Base-by-base conservation (phyloP, 2,888 invertebrate genomes). In the Schizotus pectinicornis region DNA sequence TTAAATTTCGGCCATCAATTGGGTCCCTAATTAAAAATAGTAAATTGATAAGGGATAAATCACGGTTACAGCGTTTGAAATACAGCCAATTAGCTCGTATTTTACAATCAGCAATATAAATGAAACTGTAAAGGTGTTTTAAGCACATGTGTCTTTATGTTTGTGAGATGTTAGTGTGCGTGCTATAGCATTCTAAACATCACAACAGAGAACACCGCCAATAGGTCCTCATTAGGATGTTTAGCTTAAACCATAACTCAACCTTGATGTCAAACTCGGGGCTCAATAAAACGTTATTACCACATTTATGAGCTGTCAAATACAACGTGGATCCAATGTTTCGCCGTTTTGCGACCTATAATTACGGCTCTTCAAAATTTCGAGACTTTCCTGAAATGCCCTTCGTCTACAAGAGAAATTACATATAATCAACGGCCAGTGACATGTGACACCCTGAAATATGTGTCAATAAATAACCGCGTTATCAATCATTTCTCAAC, bases 161-260 rank as follows among this genome's bases (percentile, higher is more conserved):
- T 36, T 48, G 35, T 39, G 50, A 57, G 55, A 63, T 54, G 58
- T 53, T 50, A 42, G 48, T 48, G 50, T 58, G 58, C 62, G 64
- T 64, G 61, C 58, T 59, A 56, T 55, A 60, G 61, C 59, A 63
- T 65, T 66, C 66, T 65, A 67, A 67, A 66, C 63, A 62, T 56
- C 56, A 62, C 61, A 64, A 63, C 60, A 64, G 55, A 59, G 63
- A 67, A 64, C 56, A 66, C 68, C 67, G 69, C 69, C 71, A 69
- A 71, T 72, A 72, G 71, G 71, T 72, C 71, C 72, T 72, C 73
- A 74, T 74, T 74, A 74, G 73, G 71, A 71, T 68, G 72, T 73
- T 72, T 69, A 68, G 71, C 68, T 67, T 64, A 65, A 67, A 67
- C 68, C 70, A 72, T 74, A 74, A 74, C 64, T 74, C 72, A 74